Conservation (phyloP, 2,113 vertebrate species). For the Tor tambroides region DNA sequence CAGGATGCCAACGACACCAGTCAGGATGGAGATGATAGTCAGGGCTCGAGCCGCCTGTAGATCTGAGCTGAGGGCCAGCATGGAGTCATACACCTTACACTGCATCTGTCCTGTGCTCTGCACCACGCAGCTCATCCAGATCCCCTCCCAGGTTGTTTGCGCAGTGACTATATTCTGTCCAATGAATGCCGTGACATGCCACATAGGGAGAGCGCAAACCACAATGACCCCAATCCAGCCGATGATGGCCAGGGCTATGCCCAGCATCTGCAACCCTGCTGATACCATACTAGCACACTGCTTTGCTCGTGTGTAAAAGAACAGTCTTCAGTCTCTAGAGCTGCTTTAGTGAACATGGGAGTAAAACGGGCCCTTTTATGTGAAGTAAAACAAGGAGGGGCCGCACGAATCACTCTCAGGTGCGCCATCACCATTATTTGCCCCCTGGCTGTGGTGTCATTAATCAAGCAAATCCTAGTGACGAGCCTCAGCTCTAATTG, state of each 20-base stretch:
- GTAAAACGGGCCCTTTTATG: conserved; percentile 66
- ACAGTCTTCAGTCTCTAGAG: conserved; percentile 31
- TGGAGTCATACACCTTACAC: conserved; percentile 91
- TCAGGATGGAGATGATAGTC: conserved; percentile 79
- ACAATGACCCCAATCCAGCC: conserved; percentile 89
- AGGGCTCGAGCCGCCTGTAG: conserved; percentile 88
- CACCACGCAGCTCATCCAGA: conserved; percentile 94
- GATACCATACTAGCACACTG: conserved; percentile 78
- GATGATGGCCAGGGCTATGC: conserved; percentile 82
- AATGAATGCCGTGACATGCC: conserved; percentile 86
- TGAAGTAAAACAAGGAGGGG: conserved; percentile 61
- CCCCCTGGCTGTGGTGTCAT: background rate
- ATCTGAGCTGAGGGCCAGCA: conserved; percentile 83
- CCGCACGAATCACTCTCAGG: conserved; percentile 39
- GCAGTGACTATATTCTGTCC: conserved; percentile 87
- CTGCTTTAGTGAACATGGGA: conserved; percentile 53
- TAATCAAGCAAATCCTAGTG: background rate
- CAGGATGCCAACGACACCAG: conserved; percentile 81
- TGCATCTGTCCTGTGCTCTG: conserved; percentile 98
- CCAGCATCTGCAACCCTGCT: conserved; percentile 87
- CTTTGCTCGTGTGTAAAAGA: conserved; percentile 26
- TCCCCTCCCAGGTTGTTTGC: conserved; percentile 88
- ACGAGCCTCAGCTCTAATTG: background rate
- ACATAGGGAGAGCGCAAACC: conserved; percentile 85
- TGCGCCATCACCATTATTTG: conserved; percentile 39